A percentile compares a stretch with the other conserved stretches of the same genome.
phyloP scores from a whole-genome alignment of 2,797 vertebrate genomes.

The Lutjanus argentimaculatus region DNA sequence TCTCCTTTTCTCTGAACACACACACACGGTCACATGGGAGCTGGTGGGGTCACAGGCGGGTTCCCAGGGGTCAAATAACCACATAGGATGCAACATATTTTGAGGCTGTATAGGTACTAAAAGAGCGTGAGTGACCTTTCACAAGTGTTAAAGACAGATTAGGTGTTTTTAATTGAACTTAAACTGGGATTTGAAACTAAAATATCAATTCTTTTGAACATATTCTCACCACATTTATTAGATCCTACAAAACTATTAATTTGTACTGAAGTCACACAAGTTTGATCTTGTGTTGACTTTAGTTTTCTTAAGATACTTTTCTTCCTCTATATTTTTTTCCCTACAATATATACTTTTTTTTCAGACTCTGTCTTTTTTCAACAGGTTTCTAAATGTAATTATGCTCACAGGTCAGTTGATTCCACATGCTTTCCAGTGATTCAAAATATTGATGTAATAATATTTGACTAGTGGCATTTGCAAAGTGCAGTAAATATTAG shows the following conservation, averaged over 20 bases:
- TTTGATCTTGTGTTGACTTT: not conserved
- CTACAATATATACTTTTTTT: not conserved
- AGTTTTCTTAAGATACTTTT: not conserved
- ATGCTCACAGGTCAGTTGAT: not conserved
- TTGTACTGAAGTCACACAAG: not conserved
- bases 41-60: conserved; percentile 27
- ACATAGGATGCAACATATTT: not conserved
- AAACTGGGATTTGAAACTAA: not conserved
- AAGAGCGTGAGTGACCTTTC: not conserved
- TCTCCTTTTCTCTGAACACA: not conserved
- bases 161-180: not conserved
- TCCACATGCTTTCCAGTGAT: not conserved
- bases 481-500: not conserved
- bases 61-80: conserved; percentile 24
- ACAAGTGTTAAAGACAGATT: not conserved
- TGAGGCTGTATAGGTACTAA: not conserved
- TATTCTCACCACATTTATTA: not conserved
- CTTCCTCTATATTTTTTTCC: not conserved
- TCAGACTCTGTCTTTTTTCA: not conserved
- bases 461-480: not conserved
- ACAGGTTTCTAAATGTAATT: not conserved
- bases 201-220: not conserved
- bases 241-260: not conserved
- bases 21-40: conserved; percentile 5
- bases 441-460: not conserved